phyloP scores from a whole-genome alignment of 2,797 vertebrate species.

The Champsocephalus gunnari region DNA sequence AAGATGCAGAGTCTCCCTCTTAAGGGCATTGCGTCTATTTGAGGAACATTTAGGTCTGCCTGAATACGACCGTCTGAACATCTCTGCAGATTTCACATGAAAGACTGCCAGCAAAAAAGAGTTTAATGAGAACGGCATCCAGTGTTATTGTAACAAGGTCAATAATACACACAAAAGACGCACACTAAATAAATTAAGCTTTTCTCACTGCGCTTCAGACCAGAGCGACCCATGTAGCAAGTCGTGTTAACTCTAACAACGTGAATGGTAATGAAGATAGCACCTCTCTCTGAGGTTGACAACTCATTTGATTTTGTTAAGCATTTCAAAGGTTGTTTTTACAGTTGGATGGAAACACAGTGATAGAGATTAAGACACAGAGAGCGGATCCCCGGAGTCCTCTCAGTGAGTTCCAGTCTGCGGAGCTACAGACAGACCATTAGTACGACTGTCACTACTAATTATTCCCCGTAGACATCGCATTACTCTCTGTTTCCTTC shows the following conservation, averaged over 20 bases:
- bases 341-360: not conserved
- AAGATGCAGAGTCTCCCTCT: not conserved
- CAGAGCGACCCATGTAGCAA: not conserved
- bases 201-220: not conserved
- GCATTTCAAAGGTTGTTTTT: slow-evolving; percentile 17
- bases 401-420: slow-evolving; percentile 60
- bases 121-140: not conserved
- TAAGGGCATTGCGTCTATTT: not conserved
- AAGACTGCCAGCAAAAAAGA: not conserved
- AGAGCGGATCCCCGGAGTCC: slow-evolving; percentile 49
- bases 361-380: slow-evolving; percentile 6
- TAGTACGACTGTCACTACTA: slow-evolving; percentile 72
- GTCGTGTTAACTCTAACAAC: slow-evolving; percentile 4
- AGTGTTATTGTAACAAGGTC: not conserved
- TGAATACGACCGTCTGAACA: slow-evolving; percentile 6
- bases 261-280: slow-evolving; percentile 32
- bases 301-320: slow-evolving; percentile 19
- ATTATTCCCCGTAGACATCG: slow-evolving; percentile 66
- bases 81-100: not conserved
- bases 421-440: slow-evolving; percentile 64
- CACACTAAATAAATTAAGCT: not conserved
- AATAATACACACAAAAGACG: not conserved
- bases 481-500: slow-evolving; percentile 16
- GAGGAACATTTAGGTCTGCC: not conserved
- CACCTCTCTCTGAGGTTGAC: not conserved